phyloP scores from a whole-genome alignment of 2,113 vertebrate genomes.

The Pelecanus crispus region DNA sequence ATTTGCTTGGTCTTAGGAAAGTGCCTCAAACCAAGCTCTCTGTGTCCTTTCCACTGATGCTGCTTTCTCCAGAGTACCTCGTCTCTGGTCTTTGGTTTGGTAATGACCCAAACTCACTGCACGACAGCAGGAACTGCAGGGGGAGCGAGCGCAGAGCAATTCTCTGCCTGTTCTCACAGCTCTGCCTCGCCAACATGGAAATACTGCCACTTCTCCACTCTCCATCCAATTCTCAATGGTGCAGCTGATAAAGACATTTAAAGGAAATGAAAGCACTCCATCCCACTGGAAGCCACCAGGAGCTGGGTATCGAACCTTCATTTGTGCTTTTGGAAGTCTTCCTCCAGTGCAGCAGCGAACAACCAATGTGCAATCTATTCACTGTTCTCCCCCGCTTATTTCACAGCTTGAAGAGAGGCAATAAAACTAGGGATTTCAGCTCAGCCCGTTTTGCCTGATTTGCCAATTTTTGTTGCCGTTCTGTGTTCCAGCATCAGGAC shows the following conservation, averaged over 20 bases:
- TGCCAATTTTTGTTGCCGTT: not conserved
- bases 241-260: not conserved
- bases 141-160: fast-evolving
- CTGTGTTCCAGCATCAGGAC: not conserved
- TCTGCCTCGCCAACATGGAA: not conserved
- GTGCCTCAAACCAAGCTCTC: not conserved
- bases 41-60: not conserved
- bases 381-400: not conserved
- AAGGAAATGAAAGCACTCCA: not conserved
- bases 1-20: not conserved
- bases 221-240: not conserved
- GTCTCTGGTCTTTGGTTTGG: not conserved
- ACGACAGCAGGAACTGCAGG: fast-evolving
- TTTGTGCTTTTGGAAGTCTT: constrained; percentile 1
- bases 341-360: not conserved
- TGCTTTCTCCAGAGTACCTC: not conserved
- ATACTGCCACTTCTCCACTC: not conserved
- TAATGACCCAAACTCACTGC: not conserved
- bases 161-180: not conserved
- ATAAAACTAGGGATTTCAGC: not conserved
- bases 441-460: not conserved
- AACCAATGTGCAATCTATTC: not conserved
- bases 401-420: constrained; percentile 18
- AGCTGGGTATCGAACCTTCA: not conserved
- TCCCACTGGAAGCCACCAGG: constrained; percentile 3